Conservation (phyloP, 2,113 vertebrate species). For the Cebus imitator region DNA sequence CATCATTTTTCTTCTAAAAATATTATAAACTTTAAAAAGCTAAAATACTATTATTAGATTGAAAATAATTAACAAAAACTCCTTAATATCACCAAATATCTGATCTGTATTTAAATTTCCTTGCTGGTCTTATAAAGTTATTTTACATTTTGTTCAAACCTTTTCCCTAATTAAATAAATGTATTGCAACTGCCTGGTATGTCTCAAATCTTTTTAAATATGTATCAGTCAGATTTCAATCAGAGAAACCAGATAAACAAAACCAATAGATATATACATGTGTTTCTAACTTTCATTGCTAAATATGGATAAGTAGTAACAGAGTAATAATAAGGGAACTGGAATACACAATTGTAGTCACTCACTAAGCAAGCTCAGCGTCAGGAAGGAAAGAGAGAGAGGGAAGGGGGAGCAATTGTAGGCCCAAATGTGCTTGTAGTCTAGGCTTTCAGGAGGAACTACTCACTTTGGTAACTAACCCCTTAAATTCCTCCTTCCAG, state of each 20-base stretch:
- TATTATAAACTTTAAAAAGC: background rate
- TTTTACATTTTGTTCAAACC: background rate
- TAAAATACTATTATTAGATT: background rate
- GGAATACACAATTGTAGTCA: background rate
- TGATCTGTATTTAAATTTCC: background rate
- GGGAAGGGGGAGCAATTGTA: background rate
- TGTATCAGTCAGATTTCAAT: background rate
- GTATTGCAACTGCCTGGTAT: background rate
- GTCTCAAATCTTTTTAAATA: background rate
- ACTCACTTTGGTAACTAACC: background rate
- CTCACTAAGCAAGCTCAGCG: background rate
- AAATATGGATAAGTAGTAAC: background rate
- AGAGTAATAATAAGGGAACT: background rate
- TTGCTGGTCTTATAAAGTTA: background rate
- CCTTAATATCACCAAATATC: background rate
- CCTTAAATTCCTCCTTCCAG: background rate
- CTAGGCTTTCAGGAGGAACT: background rate
- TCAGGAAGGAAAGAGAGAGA: background rate
- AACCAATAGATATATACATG: background rate
- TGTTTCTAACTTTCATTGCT: background rate
- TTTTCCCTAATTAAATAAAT: background rate
- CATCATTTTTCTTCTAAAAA: background rate
- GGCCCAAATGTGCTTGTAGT: background rate
- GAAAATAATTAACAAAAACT: slow-evolving; percentile 16
- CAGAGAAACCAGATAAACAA: background rate